Evolutionary conservation across 2,888 invertebrate species (phyloP).

Genomic region (Drosophila fulvimacula): DNA sequence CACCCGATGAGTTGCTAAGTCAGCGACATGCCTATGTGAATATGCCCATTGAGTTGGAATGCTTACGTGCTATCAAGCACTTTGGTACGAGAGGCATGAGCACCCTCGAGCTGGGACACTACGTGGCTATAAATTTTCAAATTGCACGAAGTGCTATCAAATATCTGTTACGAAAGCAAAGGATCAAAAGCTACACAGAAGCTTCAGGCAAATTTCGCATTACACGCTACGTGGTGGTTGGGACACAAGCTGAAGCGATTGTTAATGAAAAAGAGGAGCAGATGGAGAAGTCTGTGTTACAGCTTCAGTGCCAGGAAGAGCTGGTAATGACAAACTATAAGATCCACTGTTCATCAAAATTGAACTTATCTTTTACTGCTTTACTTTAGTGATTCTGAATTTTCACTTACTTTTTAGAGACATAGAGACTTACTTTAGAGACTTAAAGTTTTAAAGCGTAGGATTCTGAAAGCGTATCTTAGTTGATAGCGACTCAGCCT

Average conservation of each 20-base stretch:
- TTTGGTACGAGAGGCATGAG: constrained; percentile 86
- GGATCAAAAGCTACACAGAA: constrained; percentile 86
- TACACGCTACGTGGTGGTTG: constrained; percentile 83
- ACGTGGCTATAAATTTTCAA: constrained; percentile 85
- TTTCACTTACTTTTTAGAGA: too few relatives aligned
- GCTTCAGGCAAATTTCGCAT: constrained; percentile 87
- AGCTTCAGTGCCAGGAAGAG: constrained; percentile 74
- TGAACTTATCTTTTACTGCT: neutral
- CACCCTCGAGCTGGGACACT: constrained; percentile 84
- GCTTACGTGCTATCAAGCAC: constrained; percentile 85
- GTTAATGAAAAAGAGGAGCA: constrained; percentile 49
- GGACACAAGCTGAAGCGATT: constrained; percentile 36
- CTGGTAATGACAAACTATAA: constrained; percentile 58
- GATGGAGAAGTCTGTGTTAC: constrained; percentile 41
- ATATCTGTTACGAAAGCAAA: constrained; percentile 81
- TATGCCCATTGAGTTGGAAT: constrained; percentile 85
- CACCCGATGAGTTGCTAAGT: constrained; percentile 82
- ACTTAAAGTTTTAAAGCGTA: neutral
- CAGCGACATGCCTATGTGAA: constrained; percentile 74
- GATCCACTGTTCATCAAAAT: constrained; percentile 3
- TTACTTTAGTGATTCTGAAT: neutral
- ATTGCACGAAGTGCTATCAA: constrained; percentile 85
- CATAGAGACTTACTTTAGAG: too few relatives aligned
- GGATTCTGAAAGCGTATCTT: neutral
- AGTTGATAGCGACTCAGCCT: too few relatives aligned